Evolutionary conservation across 2,797 vertebrate genomes (phyloP), one percentile per base, ranked within the genome.

Genomic region (Hyperoplus lanceolatus): DNA sequence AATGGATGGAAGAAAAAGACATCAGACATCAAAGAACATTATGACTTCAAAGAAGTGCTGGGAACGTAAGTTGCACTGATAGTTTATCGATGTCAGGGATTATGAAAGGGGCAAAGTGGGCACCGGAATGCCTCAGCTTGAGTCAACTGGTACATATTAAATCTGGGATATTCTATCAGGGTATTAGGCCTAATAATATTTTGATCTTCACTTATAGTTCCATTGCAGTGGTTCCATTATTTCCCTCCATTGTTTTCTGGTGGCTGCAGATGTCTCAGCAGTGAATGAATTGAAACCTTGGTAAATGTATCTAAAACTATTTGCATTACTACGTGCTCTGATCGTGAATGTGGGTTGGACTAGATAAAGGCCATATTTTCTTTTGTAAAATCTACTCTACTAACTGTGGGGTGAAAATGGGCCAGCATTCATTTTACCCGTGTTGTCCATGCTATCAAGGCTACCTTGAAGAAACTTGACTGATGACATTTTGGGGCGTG

Each of bases 1-100:
- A 95, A 94, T 73, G 93, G 92, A 74, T 96, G 95, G 96, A 96
- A 96, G 90, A 96, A 96, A 93, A 96, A 96, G 93, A 96, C 95
- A 62, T 93, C 93, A 49, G 95, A 96, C 83, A 95, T 96, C 88
- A 96, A 95, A 91, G 95, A 96, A 72, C 91, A 95, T 80, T 96
- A 96, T 68, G 95, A 96, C 89, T 96, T 96, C 91, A 96, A 96
- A 92, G 96, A 96, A 86, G 94, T 96, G 75, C 91, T 96, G 80
- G 96, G 95, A 82, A 96, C 96, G 95, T 96, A 89, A 96, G 96
- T 93, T 70, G 10, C 16, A 46, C 68, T 8, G 16, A 67, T n/a
- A 55, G 21, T 73, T 77, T 46, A 41, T n/a, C 63, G 36, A 43
- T 77, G 42, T 61, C 43, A 29, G 16, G n/a, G 4, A 21, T 67